phyloP scores from a whole-genome alignment of 1,140 invertebrate genomes.

The Trichonephila inaurata region DNA sequence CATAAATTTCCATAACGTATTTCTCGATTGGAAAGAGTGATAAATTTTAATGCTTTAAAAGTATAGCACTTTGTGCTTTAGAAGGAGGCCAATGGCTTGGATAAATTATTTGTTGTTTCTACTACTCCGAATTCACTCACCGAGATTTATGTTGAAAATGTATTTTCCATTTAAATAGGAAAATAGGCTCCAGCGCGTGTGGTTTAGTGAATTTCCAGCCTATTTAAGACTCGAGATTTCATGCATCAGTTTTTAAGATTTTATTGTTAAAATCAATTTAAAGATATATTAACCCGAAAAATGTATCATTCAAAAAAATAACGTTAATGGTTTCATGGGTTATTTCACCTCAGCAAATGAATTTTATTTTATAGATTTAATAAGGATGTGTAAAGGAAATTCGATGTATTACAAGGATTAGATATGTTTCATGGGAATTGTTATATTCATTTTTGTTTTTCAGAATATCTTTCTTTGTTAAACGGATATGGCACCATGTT shows the following conservation, averaged over 20 bases:
- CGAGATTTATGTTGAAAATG: not conserved
- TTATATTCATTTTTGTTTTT: too few relatives aligned
- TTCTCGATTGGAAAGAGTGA: slow-evolving; percentile 8
- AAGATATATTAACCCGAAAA: too few relatives aligned
- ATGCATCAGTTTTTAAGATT: not conserved
- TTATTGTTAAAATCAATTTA: not conserved
- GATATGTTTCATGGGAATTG: too few relatives aligned
- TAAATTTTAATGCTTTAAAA: slow-evolving; percentile 23
- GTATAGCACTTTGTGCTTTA: not conserved
- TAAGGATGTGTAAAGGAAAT: too few relatives aligned
- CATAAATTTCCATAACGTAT: slow-evolving; percentile 28
- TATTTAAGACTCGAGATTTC: not conserved
- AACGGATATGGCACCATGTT: too few relatives aligned
- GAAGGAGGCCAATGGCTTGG: slow-evolving; percentile 6
- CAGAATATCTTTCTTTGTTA: too few relatives aligned
- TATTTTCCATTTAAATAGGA: slow-evolving; percentile 17
- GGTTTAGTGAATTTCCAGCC: not conserved
- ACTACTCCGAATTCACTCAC: not conserved
- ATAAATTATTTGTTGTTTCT: slow-evolving; percentile 28
- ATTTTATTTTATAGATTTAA: too few relatives aligned
- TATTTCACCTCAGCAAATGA: too few relatives aligned
- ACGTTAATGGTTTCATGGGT: too few relatives aligned
- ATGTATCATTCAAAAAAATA: too few relatives aligned
- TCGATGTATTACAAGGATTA: too few relatives aligned
- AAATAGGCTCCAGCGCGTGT: not conserved